phyloP scores from a whole-genome alignment of 2,797 vertebrate genomes.

The Neostethus bicornis region DNA sequence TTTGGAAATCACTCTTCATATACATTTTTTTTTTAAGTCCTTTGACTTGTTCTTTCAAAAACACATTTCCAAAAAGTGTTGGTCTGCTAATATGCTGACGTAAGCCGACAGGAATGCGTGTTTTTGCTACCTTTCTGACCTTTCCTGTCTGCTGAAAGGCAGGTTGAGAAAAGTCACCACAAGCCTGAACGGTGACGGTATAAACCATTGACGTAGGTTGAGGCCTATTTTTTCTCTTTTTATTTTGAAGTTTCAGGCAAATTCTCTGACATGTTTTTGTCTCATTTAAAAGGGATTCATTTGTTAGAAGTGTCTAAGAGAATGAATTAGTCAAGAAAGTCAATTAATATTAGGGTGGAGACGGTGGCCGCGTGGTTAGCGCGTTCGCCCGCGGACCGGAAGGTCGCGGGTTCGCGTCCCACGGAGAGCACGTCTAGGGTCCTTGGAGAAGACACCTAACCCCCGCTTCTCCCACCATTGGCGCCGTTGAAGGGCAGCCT shows the following conservation, averaged over 20 bases:
- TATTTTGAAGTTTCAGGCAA: neutral
- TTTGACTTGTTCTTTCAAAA: neutral
- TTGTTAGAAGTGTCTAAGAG: too few relatives aligned
- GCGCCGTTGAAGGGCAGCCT: too few relatives aligned
- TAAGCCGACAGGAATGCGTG: constrained; percentile 35
- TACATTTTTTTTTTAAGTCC: neutral
- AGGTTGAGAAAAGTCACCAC: neutral
- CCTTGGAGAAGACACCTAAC: too few relatives aligned
- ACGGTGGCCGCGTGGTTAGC: too few relatives aligned
- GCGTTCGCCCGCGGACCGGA: too few relatives aligned
- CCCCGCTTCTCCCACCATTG: too few relatives aligned
- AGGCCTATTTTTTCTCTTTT: neutral
- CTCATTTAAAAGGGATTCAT: neutral
- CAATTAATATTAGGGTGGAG: too few relatives aligned
- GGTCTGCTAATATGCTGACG: constrained; percentile 10
- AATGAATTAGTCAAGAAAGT: too few relatives aligned
- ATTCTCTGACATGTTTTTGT: too few relatives aligned
- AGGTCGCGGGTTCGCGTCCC: too few relatives aligned
- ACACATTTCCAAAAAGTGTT: neutral
- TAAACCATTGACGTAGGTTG: neutral
- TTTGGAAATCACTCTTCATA: too few relatives aligned
- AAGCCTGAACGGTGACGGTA: constrained; percentile 5
- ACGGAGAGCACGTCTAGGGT: too few relatives aligned
- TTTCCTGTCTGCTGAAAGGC: constrained; percentile 29
- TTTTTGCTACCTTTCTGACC: constrained; percentile 26